Evolutionary conservation across 2,888 invertebrate species (phyloP).

Genomic region (Plusia festucae): DNA sequence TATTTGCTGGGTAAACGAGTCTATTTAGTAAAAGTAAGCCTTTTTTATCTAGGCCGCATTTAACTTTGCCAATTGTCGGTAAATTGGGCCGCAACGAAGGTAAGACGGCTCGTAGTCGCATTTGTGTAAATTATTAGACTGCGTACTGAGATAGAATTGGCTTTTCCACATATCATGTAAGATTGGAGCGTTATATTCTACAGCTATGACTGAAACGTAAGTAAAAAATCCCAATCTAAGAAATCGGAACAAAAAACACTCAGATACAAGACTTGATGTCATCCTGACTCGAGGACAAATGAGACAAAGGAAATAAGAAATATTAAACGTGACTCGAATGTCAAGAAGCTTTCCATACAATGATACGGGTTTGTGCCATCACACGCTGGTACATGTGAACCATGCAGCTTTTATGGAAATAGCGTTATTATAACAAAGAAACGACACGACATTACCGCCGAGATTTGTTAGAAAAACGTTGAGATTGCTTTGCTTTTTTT

Average conservation of each 20-base stretch:
- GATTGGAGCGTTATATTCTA: slow-evolving; percentile 48
- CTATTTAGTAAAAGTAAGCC: slow-evolving; percentile 54
- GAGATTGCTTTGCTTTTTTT: slow-evolving; percentile 52
- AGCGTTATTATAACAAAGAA: slow-evolving; percentile 71
- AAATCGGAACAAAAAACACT: slow-evolving; percentile 75
- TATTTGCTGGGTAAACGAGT: slow-evolving; percentile 49
- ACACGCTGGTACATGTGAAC: slow-evolving; percentile 76
- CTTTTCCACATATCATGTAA: slow-evolving; percentile 37
- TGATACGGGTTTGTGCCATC: slow-evolving; percentile 70
- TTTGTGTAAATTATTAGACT: slow-evolving; percentile 35
- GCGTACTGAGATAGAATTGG: slow-evolving; percentile 26
- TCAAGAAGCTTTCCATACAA: slow-evolving; percentile 80
- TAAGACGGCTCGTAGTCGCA: slow-evolving; percentile 29
- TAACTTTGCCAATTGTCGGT: slow-evolving; percentile 47
- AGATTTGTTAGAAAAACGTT: slow-evolving; percentile 66
- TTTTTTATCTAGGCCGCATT: slow-evolving; percentile 55
- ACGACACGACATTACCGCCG: slow-evolving; percentile 63
- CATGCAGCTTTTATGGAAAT: slow-evolving; percentile 78
- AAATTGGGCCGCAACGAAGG: slow-evolving; percentile 49
- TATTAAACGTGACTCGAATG: slow-evolving; percentile 87
- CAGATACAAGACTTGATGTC: slow-evolving; percentile 77
- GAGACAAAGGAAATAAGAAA: slow-evolving; percentile 88
- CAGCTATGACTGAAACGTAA: slow-evolving; percentile 57
- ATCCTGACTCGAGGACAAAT: slow-evolving; percentile 84
- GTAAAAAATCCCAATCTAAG: slow-evolving; percentile 63